A percentile compares a stretch with the other conserved stretches of the same genome.
These are phyloP conservation scores for Melipona bicolor DNA, from an alignment of 2,888 invertebrate species.

Conservation along the genomic window DNA sequence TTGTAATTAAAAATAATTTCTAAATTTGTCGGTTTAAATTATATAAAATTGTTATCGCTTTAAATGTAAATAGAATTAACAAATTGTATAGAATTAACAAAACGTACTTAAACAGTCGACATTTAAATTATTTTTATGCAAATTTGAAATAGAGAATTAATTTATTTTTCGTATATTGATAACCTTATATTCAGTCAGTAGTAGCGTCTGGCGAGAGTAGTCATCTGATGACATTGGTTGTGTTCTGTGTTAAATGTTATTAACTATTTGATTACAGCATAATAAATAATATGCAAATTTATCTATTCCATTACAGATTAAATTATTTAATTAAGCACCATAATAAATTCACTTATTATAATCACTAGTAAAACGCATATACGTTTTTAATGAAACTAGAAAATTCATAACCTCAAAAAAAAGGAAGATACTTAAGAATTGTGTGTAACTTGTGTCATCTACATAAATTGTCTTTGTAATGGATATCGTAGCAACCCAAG, in stretches of 20 bases:
- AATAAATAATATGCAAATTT: neutral
- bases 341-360: neutral
- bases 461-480: conserved; percentile 16
- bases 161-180: neutral
- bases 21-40: too few relatives aligned
- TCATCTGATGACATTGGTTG: neutral
- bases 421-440: neutral
- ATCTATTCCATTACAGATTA: too few relatives aligned
- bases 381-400: conserved; percentile 19
- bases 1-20: too few relatives aligned
- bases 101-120: too few relatives aligned
- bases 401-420: neutral
- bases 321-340: conserved; percentile 71
- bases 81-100: too few relatives aligned
- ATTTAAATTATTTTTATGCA: too few relatives aligned
- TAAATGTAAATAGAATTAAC: too few relatives aligned
- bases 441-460: neutral
- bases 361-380: neutral
- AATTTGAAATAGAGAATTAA: conserved; percentile 6
- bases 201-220: neutral
- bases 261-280: neutral
- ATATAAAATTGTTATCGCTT: too few relatives aligned
- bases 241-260: neutral
- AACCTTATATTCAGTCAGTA: neutral
- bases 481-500: conserved; percentile 56